Conservation (phyloP, 2,888 invertebrate genomes). For the Melinaea marsaeus region DNA sequence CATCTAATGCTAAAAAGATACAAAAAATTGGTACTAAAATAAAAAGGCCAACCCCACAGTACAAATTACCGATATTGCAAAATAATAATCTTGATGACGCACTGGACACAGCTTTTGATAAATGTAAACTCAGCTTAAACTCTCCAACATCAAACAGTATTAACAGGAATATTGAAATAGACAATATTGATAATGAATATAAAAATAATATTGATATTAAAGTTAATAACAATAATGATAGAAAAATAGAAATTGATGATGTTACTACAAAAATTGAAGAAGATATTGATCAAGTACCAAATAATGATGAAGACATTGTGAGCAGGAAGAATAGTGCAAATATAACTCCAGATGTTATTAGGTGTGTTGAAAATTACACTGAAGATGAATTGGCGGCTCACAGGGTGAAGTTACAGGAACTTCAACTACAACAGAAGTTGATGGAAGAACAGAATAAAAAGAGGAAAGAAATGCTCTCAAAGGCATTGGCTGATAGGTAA, state of each 20-base stretch:
- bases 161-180: slow-evolving; percentile 19
- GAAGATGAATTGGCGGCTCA: slow-evolving; percentile 64
- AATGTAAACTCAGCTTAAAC: slow-evolving; percentile 64
- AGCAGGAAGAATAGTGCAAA: slow-evolving; percentile 42
- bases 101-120: slow-evolving; percentile 60
- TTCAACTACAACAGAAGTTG: slow-evolving; percentile 83
- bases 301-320: slow-evolving; percentile 22
- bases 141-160: slow-evolving; percentile 39
- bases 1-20: slow-evolving; percentile 42
- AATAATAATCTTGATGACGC: slow-evolving; percentile 55
- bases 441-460: slow-evolving; percentile 89
- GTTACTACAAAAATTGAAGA: slow-evolving; percentile 31
- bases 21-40: slow-evolving; percentile 47
- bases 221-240: slow-evolving; percentile 9
- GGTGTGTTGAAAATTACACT: slow-evolving; percentile 55
- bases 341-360: slow-evolving; percentile 54
- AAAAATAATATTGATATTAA: slow-evolving; percentile 4
- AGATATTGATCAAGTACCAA: slow-evolving; percentile 16
- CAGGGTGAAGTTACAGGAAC: slow-evolving; percentile 79
- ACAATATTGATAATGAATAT: slow-evolving; percentile 34
- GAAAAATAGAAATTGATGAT: slow-evolving; percentile 33
- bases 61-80: slow-evolving; percentile 43
- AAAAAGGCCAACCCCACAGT: slow-evolving; percentile 40
- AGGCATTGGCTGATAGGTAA: slow-evolving; percentile 85
- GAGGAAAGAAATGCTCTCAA: slow-evolving; percentile 83